Percentiles rank a stretch among this genome's conserved stretches.
Conservation (phyloP, 2,888 invertebrate species). For the Phasia obesa region DNA sequence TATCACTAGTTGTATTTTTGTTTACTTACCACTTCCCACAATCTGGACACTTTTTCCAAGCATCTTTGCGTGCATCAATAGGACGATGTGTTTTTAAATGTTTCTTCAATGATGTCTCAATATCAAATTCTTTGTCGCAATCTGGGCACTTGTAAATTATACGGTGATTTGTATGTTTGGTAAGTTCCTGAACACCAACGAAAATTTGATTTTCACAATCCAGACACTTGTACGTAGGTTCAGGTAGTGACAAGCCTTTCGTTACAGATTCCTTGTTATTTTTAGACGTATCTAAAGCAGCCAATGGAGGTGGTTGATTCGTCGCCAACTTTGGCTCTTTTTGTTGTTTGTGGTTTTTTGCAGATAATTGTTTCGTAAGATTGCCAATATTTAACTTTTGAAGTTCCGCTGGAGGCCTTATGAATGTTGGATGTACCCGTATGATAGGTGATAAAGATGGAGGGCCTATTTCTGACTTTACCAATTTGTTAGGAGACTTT, state of each 20-base stretch:
- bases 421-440: conserved; percentile 49
- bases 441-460: conserved; percentile 61
- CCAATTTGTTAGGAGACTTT: conserved; percentile 46
- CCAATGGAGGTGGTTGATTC: conserved; percentile 60
- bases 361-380: neutral
- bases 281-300: conserved; percentile 44
- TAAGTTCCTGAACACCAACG: conserved; percentile 75
- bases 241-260: conserved; percentile 50
- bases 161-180: conserved; percentile 79
- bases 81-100: conserved; percentile 80
- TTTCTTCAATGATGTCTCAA: conserved; percentile 79
- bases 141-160: conserved; percentile 78
- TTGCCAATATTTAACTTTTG: conserved; percentile 51
- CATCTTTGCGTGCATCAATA: conserved; percentile 78
- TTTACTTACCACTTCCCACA: conserved; percentile 81
- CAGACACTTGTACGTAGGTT: conserved; percentile 79
- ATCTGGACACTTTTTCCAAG: conserved; percentile 82
- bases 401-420: conserved; percentile 47
- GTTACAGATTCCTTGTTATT: conserved; percentile 36
- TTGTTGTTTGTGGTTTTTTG: conserved; percentile 26
- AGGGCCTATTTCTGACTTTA: conserved; percentile 54
- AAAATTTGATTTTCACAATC: conserved; percentile 78
- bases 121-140: conserved; percentile 80
- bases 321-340: conserved; percentile 12
- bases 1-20: neutral